Evolutionary conservation across 2,888 invertebrate genomes (phyloP).

Genomic region (Smittia aterrima): DNA sequence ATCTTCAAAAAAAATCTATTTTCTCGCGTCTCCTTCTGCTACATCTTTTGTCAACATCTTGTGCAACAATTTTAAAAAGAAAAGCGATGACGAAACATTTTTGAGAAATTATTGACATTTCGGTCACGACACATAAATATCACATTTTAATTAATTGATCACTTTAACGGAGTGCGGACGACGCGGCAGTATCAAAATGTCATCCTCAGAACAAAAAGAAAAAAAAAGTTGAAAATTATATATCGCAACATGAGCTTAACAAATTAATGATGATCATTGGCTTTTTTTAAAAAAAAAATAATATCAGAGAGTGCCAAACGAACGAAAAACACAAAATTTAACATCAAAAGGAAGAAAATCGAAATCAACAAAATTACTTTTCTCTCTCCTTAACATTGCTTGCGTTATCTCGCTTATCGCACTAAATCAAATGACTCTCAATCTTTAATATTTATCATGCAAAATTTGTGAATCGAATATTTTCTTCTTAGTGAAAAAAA

Average conservation of each 20-base stretch:
- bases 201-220: not conserved
- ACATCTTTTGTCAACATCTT: not conserved
- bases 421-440: not conserved
- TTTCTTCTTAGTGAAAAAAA: not conserved
- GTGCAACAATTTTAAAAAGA: not conserved
- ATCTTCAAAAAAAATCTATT: not conserved
- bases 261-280: conserved; percentile 31
- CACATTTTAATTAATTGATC: conserved; percentile 34
- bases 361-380: not conserved
- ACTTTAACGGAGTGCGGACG: not conserved
- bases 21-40: not conserved
- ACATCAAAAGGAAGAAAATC: conserved; percentile 18
- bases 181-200: not conserved
- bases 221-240: not conserved
- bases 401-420: not conserved
- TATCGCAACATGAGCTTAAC: conserved; percentile 38
- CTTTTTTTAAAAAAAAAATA: conserved; percentile 3
- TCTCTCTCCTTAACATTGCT: not conserved
- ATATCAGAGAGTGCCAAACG: conserved; percentile 29
- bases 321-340: conserved; percentile 16
- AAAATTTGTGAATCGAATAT: not conserved
- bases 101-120: not conserved
- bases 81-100: not conserved
- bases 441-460: not conserved
- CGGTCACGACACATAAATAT: conserved; percentile 19